Evolutionary conservation across 2,797 vertebrate genomes (phyloP).

Genomic region (Ateles fusciceps): DNA sequence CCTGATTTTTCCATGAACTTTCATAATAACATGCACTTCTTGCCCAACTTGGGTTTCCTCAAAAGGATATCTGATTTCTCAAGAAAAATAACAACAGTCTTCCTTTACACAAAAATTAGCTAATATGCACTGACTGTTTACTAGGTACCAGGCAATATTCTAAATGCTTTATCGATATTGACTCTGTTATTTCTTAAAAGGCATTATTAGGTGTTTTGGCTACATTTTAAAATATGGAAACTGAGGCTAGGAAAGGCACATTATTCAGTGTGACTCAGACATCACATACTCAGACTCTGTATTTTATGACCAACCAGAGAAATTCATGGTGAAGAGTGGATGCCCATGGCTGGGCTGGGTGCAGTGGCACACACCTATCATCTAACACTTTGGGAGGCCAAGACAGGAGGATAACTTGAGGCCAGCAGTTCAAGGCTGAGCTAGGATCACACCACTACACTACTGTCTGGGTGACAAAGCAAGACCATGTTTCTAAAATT

Average conservation of each 20-base stretch:
- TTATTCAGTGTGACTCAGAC: rapidly evolving
- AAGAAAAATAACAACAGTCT: neutral
- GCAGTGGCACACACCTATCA: neutral
- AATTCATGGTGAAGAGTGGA: rapidly evolving
- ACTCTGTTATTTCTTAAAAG: neutral
- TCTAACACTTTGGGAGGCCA: neutral
- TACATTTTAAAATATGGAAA: too few species aligned
- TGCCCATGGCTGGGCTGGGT: neutral
- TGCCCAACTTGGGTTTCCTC: too few species aligned
- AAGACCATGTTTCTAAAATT: neutral
- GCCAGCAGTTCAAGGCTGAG: neutral
- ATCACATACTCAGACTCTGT: neutral
- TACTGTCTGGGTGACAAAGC: neutral
- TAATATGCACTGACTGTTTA: neutral
- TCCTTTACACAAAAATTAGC: neutral
- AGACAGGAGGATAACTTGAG: neutral
- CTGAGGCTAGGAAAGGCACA: neutral
- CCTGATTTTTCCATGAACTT: neutral
- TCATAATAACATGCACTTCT: rapidly evolving
- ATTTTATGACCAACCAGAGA: rapidly evolving
- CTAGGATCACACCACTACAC: neutral
- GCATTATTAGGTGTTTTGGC: neutral
- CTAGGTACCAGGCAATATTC: too few species aligned
- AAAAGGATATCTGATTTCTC: neutral
- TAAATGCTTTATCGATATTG: neutral